These are phyloP conservation scores for Platycercus adscitus DNA, from an alignment of 2,113 vertebrate genomes.

Conservation along the genomic window DNA sequence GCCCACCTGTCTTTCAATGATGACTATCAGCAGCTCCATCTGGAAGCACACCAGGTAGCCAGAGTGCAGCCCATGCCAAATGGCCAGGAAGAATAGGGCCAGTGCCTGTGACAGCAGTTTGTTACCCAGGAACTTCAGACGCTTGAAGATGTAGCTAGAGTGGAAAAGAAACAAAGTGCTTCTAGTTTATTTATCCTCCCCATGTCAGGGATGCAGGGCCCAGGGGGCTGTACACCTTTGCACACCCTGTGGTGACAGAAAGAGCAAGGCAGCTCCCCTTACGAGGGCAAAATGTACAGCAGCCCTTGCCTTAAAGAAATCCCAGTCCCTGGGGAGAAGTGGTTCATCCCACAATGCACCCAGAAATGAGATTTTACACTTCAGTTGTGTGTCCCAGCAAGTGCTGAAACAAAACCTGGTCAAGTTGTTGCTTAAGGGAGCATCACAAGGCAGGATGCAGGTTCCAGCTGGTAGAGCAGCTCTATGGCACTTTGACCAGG, in stretches of 20 bases:
- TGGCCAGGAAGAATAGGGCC: constrained; percentile 88
- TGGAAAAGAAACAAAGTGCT: constrained; percentile 20
- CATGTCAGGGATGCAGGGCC: not conserved
- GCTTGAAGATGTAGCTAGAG: constrained; percentile 91
- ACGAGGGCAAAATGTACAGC: not conserved
- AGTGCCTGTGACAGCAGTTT: constrained; percentile 89
- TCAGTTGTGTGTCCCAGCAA: not conserved
- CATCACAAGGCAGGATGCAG: not conserved
- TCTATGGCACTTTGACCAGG: not conserved
- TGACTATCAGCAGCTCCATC: constrained; percentile 94
- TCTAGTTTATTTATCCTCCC: not conserved
- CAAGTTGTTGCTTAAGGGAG: fast-evolving
- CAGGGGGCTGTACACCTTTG: not conserved
- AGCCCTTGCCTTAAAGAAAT: not conserved
- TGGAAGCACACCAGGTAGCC: constrained; percentile 97
- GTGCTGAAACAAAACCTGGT: not conserved
- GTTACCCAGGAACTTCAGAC: constrained; percentile 92
- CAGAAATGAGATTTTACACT: not conserved
- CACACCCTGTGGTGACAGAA: not conserved
- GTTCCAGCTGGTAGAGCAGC: not conserved
- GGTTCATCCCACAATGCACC: not conserved
- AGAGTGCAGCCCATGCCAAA: constrained; percentile 96
- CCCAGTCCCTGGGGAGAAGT: not conserved
- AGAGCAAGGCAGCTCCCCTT: not conserved
- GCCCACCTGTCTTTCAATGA: constrained; percentile 89